Percentiles rank a stretch among this genome's conserved stretches.
These are phyloP conservation scores for Stegophylla sp. DNA, from an alignment of 2,888 invertebrate genomes.

Conservation along the genomic window DNA sequence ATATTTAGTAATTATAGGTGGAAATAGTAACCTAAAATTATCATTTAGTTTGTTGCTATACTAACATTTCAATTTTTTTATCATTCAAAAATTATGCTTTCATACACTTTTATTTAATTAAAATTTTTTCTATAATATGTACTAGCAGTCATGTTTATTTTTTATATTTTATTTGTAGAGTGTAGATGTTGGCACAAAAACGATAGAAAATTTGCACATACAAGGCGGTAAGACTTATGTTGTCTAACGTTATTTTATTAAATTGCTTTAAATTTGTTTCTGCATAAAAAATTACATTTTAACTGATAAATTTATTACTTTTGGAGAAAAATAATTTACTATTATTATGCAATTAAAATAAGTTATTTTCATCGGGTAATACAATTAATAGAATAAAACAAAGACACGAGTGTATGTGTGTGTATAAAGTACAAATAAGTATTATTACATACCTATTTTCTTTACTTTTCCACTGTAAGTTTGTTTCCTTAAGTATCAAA, in stretches of 20 bases:
- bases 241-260: slow-evolving; percentile 42
- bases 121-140: slow-evolving; percentile 37
- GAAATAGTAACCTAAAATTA: neutral
- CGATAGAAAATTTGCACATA: slow-evolving; percentile 85
- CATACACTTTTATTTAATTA: slow-evolving; percentile 13
- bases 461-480: slow-evolving; percentile 16
- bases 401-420: slow-evolving; percentile 15
- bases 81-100: slow-evolving; percentile 25
- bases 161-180: slow-evolving; percentile 72
- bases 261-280: slow-evolving; percentile 6
- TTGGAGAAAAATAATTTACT: neutral
- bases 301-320: neutral
- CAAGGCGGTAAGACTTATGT: slow-evolving; percentile 86
- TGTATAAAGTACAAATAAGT: slow-evolving; percentile 10
- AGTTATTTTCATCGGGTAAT: neutral
- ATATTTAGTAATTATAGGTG: neutral
- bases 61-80: neutral
- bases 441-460: neutral
- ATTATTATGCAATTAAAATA: neutral
- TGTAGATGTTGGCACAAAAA: slow-evolving; percentile 90
- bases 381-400: slow-evolving; percentile 13
- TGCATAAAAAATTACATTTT: neutral
- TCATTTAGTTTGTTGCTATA: neutral
- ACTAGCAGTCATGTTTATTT: slow-evolving; percentile 24
- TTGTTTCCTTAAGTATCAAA: slow-evolving; percentile 14